Conservation (phyloP, 2,113 vertebrate genomes). For the Myotis yumanensis region DNA sequence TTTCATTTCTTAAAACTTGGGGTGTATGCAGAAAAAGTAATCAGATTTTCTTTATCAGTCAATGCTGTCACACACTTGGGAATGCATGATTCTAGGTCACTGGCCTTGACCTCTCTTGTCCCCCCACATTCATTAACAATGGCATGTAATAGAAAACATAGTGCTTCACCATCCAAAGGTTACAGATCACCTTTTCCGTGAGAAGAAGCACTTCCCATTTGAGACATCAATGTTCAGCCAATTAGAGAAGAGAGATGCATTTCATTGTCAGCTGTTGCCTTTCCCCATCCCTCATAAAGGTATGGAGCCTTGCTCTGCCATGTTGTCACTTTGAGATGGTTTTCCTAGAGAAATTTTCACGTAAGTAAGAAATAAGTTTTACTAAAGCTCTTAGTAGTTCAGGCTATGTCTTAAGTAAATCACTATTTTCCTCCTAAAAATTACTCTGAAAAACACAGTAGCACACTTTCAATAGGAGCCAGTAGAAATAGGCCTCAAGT, state of each 20-base stretch:
- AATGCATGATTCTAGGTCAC: neutral
- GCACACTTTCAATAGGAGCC: neutral
- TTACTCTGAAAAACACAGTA: neutral
- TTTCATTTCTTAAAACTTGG: constrained; percentile 32
- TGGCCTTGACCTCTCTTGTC: neutral
- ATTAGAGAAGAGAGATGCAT: neutral
- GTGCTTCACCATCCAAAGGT: neutral
- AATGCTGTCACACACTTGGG: neutral
- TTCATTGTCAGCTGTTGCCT: neutral
- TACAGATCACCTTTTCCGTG: neutral
- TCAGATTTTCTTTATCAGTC: neutral
- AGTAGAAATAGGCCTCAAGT: neutral
- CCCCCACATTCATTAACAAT: neutral
- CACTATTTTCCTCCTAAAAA: neutral
- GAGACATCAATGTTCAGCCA: neutral
- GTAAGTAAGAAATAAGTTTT: neutral
- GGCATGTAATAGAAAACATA: neutral
- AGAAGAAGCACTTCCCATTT: neutral
- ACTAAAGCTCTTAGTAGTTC: neutral
- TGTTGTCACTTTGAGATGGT: neutral
- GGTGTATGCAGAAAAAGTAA: neutral
- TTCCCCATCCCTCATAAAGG: neutral
- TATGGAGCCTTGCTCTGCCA: neutral
- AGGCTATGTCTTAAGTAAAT: neutral
- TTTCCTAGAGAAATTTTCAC: constrained; percentile 8